phyloP scores from a whole-genome alignment of 92 coral and sea anemone species.

The Parazoanthus atlanticus region DNA sequence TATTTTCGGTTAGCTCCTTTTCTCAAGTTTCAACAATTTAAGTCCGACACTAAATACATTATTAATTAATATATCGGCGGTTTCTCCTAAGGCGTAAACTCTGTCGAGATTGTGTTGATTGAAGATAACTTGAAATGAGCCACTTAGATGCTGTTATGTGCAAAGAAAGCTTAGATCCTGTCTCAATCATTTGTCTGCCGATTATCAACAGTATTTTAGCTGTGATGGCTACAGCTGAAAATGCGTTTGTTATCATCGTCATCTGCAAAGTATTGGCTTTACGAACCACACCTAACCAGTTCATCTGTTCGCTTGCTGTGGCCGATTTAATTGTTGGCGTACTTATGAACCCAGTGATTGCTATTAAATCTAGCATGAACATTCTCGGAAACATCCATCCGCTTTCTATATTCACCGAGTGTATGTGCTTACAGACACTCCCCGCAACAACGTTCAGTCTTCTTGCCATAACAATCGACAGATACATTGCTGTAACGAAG shows the following conservation, averaged over 20 bases:
- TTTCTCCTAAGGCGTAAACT: no score
- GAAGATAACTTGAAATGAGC: not conserved
- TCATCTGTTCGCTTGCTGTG: not conserved
- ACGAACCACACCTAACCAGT: not conserved
- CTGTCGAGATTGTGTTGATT: no score
- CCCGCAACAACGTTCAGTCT: not conserved
- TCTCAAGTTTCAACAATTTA: no score
- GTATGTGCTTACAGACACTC: not conserved
- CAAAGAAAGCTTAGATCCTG: not conserved
- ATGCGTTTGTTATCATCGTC: not conserved
- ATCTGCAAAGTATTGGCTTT: not conserved
- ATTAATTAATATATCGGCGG: no score
- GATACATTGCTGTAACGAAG: slow-evolving; percentile 6
- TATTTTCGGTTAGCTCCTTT: no score
- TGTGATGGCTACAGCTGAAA: not conserved
- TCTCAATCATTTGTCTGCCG: not conserved
- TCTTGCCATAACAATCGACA: not conserved
- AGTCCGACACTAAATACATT: no score
- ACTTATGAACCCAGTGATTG: not conserved
- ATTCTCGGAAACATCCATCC: not conserved
- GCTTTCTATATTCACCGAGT: not conserved
- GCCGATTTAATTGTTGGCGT: slow-evolving; percentile 8
- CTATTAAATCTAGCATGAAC: not conserved
- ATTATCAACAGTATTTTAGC: not conserved
- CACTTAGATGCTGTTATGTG: not conserved